Evolutionary conservation across 2,113 vertebrate species (phyloP).

Genomic region (Sakesphorus luctuosus): DNA sequence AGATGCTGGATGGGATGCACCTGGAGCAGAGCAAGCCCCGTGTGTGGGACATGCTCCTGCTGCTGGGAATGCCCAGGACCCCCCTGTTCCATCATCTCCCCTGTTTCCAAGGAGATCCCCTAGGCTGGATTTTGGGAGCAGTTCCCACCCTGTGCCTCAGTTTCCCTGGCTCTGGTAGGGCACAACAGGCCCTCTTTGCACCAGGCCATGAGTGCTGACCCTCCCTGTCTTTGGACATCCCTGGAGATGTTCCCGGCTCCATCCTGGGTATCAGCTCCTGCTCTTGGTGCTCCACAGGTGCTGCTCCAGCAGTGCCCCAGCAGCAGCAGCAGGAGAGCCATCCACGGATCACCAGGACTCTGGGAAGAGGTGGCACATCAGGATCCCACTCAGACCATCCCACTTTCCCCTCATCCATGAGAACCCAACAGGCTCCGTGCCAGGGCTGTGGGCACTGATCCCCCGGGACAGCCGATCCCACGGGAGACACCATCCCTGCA

Average conservation of each 20-base stretch:
- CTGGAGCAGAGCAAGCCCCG: neutral
- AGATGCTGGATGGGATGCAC: rapidly evolving
- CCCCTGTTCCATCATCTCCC: rapidly evolving
- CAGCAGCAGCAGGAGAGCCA: neutral
- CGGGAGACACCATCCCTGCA: rapidly evolving
- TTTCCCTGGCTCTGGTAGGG: neutral
- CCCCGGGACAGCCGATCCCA: neutral
- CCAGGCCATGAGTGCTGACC: rapidly evolving
- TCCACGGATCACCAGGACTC: neutral
- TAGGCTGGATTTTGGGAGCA: rapidly evolving
- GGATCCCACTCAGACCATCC: neutral
- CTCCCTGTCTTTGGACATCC: neutral
- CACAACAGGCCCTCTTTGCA: neutral
- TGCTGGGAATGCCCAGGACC: rapidly evolving
- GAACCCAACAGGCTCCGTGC: rapidly evolving
- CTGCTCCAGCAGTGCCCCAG: neutral
- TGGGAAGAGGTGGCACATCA: rapidly evolving
- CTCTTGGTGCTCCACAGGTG: neutral
- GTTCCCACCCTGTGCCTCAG: neutral
- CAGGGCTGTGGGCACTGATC: neutral
- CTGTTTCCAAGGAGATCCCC: neutral
- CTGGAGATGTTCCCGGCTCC: neutral
- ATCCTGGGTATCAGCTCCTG: rapidly evolving
- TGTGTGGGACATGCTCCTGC: neutral
- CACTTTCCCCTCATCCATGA: neutral